phyloP scores from a whole-genome alignment of 2,797 vertebrate species.

The Ptychobarbus kaznakovi region DNA sequence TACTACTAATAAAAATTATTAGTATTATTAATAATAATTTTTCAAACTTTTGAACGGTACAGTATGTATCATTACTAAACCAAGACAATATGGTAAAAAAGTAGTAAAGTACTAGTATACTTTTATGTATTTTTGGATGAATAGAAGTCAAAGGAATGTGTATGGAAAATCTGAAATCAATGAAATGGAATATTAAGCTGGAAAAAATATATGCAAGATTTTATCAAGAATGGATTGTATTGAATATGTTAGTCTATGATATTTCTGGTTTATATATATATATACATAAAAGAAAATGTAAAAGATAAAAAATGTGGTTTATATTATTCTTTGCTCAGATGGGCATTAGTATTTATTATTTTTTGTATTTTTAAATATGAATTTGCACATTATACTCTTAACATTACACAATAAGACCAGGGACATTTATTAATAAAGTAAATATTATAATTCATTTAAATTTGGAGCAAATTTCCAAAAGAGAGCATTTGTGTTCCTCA shows the following conservation, averaged over 20 bases:
- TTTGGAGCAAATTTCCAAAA: not conserved
- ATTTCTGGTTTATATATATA: constrained; percentile 14
- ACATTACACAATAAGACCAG: not conserved
- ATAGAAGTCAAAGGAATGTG: not conserved
- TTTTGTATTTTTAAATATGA: no score
- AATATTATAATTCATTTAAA: not conserved
- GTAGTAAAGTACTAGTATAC: no score
- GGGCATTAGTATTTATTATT: no score
- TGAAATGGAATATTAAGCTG: not conserved
- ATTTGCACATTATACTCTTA: not conserved
- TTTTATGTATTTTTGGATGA: not conserved
- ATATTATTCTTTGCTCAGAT: constrained; percentile 23
- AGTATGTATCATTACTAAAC: no score
- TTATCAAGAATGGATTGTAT: not conserved
- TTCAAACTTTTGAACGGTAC: no score
- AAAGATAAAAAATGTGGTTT: no score
- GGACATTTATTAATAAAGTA: not conserved
- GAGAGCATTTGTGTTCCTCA: not conserved
- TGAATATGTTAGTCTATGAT: constrained; percentile 23
- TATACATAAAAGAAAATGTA: no score
- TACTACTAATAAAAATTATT: no score
- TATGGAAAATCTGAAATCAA: not conserved
- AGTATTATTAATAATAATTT: no score
- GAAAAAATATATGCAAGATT: not conserved
- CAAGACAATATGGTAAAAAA: no score